Percentiles rank a stretch among this genome's conserved stretches.
Conservation (phyloP, 1,140 invertebrate species). For the Oppia nitens region DNA sequence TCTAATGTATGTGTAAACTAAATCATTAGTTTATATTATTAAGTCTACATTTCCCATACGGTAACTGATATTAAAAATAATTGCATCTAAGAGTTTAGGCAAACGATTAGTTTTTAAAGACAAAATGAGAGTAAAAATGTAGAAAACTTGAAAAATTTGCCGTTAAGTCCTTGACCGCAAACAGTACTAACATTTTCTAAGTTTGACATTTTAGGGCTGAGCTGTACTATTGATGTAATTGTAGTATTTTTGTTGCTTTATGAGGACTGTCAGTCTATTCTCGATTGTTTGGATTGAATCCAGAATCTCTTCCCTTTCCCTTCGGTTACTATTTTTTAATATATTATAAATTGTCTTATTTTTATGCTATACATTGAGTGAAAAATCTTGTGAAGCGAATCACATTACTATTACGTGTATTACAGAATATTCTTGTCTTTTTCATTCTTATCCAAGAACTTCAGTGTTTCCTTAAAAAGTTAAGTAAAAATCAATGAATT, state of each 20-base stretch:
- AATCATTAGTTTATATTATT: too few species aligned
- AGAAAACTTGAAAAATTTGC: not conserved
- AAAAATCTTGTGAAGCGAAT: not conserved
- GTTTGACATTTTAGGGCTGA: constrained; percentile 10
- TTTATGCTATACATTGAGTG: too few species aligned
- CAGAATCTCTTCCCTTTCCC: constrained; percentile 15
- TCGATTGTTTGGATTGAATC: not conserved
- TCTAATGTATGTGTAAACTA: too few species aligned
- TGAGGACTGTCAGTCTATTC: not conserved
- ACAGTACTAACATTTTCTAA: constrained; percentile 1
- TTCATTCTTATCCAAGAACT: too few species aligned
- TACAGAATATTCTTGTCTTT: too few species aligned
- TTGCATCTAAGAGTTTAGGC: not conserved
- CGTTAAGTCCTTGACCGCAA: not conserved
- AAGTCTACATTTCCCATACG: too few species aligned
- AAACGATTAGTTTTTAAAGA: not conserved
- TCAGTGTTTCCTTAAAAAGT: too few species aligned
- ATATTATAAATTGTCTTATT: too few species aligned
- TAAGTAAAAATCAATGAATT: too few species aligned
- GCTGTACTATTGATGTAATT: too few species aligned
- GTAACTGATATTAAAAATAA: not conserved
- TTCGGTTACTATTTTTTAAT: not conserved
- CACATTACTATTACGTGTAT: not conserved
- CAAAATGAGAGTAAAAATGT: not conserved
- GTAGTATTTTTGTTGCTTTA: too few species aligned